A percentile compares a stretch with the other conserved stretches of the same genome.
Conservation (phyloP, 2,113 vertebrate species). For the Hypanus sabinus region DNA sequence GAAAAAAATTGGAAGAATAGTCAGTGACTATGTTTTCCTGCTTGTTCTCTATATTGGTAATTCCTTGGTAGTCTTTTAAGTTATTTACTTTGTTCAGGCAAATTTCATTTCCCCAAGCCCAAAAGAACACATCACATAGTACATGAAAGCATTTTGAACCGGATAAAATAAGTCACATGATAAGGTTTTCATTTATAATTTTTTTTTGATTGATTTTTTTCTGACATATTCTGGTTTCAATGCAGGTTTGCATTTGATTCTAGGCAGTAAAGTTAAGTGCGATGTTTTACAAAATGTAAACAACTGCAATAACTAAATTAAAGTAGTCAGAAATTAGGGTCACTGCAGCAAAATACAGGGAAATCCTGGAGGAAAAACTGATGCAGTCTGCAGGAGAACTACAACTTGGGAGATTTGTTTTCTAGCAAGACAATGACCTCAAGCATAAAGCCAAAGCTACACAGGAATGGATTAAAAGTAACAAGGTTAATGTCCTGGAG, state of each 20-base stretch:
- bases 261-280: not conserved
- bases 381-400: too few species aligned
- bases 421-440: too few species aligned
- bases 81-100: not conserved
- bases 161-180: not conserved
- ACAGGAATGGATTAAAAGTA: too few species aligned
- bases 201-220: not conserved
- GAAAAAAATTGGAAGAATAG: not conserved
- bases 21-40: not conserved
- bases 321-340: slow-evolving; percentile 7
- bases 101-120: not conserved
- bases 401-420: too few species aligned
- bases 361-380: too few species aligned
- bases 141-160: not conserved
- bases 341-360: too few species aligned
- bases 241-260: not conserved
- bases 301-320: not conserved
- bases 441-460: too few species aligned
- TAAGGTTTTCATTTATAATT: not conserved
- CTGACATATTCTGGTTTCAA: not conserved
- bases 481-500: too few species aligned
- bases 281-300: not conserved
- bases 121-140: not conserved
- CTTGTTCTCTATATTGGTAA: not conserved
- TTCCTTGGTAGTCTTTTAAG: not conserved